These are phyloP conservation scores for Cantharis rustica DNA, from an alignment of 2,888 invertebrate genomes.

Conservation along the genomic window DNA sequence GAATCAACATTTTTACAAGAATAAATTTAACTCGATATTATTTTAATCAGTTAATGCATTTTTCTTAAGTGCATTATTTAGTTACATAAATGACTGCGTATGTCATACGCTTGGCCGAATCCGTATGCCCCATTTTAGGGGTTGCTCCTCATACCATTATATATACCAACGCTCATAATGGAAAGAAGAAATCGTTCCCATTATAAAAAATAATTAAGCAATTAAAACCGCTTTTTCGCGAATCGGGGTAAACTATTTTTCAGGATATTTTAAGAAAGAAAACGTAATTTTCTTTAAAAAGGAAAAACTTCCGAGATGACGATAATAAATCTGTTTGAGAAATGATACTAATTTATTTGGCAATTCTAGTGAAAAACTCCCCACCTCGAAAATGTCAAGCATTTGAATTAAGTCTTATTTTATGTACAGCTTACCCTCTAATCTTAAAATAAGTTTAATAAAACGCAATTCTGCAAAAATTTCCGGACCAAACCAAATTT, in stretches of 20 bases:
- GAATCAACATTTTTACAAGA: conserved; percentile 30
- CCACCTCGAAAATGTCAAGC: conserved; percentile 40
- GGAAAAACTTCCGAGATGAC: conserved; percentile 48
- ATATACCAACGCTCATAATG: background rate
- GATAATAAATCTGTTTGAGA: conserved; percentile 51
- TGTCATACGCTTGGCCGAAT: conserved; percentile 42
- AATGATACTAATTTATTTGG: conserved; percentile 53
- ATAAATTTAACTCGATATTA: conserved; percentile 38
- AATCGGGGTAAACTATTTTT: background rate
- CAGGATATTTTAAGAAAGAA: conserved; percentile 34
- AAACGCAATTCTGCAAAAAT: background rate
- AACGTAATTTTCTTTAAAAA: conserved; percentile 41
- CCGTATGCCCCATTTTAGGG: conserved; percentile 36
- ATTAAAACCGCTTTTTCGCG: background rate
- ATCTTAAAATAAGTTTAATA: background rate
- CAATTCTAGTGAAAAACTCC: conserved; percentile 50
- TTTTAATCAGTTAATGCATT: conserved; percentile 49
- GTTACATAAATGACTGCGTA: conserved; percentile 42
- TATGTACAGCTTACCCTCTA: conserved; percentile 38
- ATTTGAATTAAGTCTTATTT: conserved; percentile 46
- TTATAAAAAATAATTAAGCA: background rate
- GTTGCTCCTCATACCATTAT: conserved; percentile 13
- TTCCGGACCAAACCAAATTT: background rate
- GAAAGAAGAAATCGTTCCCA: background rate
- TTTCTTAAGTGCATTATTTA: conserved; percentile 48